Conservation (phyloP, 2,797 vertebrate species). For the Cuculus canorus region DNA sequence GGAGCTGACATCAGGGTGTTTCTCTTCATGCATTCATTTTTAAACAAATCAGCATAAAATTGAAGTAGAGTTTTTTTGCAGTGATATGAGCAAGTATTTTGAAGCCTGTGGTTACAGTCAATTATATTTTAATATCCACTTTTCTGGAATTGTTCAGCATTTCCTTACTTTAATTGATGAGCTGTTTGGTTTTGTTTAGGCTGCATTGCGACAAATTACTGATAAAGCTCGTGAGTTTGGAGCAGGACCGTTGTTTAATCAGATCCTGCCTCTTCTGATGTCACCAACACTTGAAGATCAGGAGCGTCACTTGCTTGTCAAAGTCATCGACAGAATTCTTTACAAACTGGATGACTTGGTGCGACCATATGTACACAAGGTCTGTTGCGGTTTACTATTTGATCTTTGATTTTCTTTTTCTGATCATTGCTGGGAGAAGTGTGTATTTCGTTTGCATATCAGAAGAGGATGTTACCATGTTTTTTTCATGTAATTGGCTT, state of each 20-base stretch:
- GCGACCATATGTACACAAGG: slow-evolving; percentile 98
- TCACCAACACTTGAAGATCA: slow-evolving; percentile 98
- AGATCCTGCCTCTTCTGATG: slow-evolving; percentile 97
- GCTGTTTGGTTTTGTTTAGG: slow-evolving; percentile 74
- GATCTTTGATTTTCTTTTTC: neutral
- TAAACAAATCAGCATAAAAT: neutral
- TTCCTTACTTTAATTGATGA: neutral
- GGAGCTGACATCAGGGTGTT: neutral
- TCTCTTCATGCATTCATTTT: neutral
- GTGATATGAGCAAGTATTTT: neutral
- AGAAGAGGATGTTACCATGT: neutral
- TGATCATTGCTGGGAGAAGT: neutral
- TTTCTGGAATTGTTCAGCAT: neutral
- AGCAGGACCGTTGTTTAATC: slow-evolving; percentile 96
- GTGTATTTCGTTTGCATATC: neutral
- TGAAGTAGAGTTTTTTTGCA: neutral
- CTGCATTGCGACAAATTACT: slow-evolving; percentile 95
- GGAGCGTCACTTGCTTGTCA: slow-evolving; percentile 96
- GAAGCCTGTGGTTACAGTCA: neutral
- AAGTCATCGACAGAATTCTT: slow-evolving; percentile 98
- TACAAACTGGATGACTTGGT: slow-evolving; percentile 98
- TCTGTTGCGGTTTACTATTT: slow-evolving; percentile 48
- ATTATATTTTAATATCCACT: neutral
- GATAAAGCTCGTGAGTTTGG: slow-evolving; percentile 98
- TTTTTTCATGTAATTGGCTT: neutral